Evolutionary conservation across 1,140 invertebrate genomes (phyloP).

Genomic region (Phymorhynchus buccinoides): DNA sequence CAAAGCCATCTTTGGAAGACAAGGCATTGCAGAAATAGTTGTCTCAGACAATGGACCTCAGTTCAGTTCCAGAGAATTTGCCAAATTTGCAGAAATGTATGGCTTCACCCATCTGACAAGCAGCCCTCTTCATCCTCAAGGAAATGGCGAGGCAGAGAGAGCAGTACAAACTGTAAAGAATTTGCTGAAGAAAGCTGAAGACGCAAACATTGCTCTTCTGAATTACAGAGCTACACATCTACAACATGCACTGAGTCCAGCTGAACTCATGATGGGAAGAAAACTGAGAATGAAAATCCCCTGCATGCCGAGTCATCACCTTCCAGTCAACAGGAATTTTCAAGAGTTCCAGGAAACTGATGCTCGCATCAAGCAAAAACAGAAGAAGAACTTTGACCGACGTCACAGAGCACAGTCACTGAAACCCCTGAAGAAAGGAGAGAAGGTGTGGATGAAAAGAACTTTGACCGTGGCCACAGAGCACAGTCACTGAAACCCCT

Average conservation of each 20-base stretch:
- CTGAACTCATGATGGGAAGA: slow-evolving; percentile 48
- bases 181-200: slow-evolving; percentile 43
- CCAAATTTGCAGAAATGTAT: slow-evolving; percentile 41
- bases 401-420: no score
- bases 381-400: no score
- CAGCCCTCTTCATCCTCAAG: slow-evolving; percentile 48
- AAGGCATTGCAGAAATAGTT: neutral
- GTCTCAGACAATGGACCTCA: neutral
- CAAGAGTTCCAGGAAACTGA: neutral
- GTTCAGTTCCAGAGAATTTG: neutral
- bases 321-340: neutral
- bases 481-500: no score
- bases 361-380: no score
- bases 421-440: no score
- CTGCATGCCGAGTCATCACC: neutral
- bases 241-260: slow-evolving; percentile 35
- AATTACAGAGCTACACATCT: slow-evolving; percentile 42
- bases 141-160: slow-evolving; percentile 51
- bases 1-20: neutral
- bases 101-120: slow-evolving; percentile 52
- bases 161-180: slow-evolving; percentile 54
- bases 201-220: slow-evolving; percentile 47
- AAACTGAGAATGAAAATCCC: slow-evolving; percentile 36
- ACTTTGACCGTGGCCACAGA: no score
- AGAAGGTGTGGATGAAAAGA: no score